These are phyloP conservation scores for Hydraecia micacea DNA, from an alignment of 2,888 invertebrate species.

Conservation along the genomic window DNA sequence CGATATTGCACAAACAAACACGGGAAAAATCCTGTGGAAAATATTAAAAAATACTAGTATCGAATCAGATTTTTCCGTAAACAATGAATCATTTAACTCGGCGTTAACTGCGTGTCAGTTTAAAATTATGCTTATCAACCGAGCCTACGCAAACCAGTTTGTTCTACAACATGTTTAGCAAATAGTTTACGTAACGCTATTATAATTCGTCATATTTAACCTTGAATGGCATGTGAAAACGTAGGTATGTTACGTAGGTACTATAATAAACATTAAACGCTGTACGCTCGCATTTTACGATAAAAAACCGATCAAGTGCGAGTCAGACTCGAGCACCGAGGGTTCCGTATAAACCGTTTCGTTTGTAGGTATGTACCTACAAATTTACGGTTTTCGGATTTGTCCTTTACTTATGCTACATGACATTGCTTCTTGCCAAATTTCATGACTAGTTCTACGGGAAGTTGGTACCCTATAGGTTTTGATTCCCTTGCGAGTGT, in stretches of 20 bases:
- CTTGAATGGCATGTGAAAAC: conserved; percentile 28
- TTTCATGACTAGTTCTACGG: no score
- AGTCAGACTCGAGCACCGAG: no score
- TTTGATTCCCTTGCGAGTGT: no score
- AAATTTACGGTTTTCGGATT: no score
- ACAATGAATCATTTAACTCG: conserved; percentile 8
- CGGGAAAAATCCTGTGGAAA: neutral
- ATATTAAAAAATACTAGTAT: neutral
- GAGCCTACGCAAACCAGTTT: conserved; percentile 22
- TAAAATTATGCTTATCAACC: neutral
- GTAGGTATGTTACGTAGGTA: conserved; percentile 9
- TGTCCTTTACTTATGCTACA: no score
- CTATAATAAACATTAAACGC: conserved; percentile 10
- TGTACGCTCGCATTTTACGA: conserved; percentile 6
- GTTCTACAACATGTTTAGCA: neutral
- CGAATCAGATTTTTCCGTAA: conserved; percentile 1
- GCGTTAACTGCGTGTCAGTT: neutral
- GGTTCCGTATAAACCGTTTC: no score
- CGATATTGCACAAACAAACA: neutral
- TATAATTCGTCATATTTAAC: conserved; percentile 25
- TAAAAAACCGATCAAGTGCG: neutral
- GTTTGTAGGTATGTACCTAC: no score
- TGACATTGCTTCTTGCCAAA: no score
- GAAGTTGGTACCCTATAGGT: no score
- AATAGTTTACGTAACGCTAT: conserved; percentile 37